Conservation (phyloP, 2,888 invertebrate genomes). For the Rhamphomyia laevipes region DNA sequence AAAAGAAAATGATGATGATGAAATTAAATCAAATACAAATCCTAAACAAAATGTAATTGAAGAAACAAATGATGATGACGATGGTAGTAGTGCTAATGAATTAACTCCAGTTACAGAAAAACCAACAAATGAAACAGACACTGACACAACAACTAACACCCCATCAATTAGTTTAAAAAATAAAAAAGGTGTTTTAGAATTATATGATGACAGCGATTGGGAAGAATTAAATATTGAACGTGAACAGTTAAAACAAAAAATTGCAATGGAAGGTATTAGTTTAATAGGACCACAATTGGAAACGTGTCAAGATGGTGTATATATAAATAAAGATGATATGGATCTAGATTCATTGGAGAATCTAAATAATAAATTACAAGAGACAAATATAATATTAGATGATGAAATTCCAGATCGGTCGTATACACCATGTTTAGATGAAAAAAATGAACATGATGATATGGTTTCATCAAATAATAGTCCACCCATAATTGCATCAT, state of each 20-base stretch:
- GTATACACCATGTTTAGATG: constrained; percentile 61
- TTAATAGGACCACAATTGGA: neutral
- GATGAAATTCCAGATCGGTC: constrained; percentile 51
- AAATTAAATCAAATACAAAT: constrained; percentile 7
- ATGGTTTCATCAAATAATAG: neutral
- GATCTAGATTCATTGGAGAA: neutral
- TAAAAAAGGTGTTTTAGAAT: constrained; percentile 39
- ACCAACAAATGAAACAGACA: constrained; percentile 10
- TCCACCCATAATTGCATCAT: neutral
- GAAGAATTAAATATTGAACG: constrained; percentile 31
- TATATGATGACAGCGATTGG: constrained; percentile 46
- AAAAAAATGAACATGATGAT: constrained; percentile 37
- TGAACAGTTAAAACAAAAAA: constrained; percentile 4
- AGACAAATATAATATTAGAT: neutral
- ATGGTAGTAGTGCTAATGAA: too few relatives aligned
- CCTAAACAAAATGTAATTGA: neutral
- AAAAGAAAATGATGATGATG: constrained; percentile 16
- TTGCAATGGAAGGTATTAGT: neutral
- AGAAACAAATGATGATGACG: constrained; percentile 5
- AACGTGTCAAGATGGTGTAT: constrained; percentile 10
- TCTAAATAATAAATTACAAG: too few relatives aligned
- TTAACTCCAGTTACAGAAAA: neutral
- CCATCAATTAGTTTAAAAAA: constrained; percentile 26
- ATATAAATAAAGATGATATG: constrained; percentile 7
- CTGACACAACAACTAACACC: constrained; percentile 11